Evolutionary conservation across 2,797 vertebrate genomes (phyloP), one percentile per base, ranked within the genome.

Genomic region (Muraenolepis orangiensis): DNA sequence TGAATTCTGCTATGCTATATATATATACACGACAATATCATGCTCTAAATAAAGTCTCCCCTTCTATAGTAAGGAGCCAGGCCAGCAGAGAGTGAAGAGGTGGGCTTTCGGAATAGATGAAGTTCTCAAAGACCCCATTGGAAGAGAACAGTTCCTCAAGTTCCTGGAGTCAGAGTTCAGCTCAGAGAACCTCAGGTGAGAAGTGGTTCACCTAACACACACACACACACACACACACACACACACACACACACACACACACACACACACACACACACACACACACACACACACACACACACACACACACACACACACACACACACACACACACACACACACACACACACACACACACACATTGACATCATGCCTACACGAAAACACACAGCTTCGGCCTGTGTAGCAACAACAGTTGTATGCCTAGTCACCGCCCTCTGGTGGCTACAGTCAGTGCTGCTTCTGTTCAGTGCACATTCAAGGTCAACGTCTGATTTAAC

Each of bases 131-230:
- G 97, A 99, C 82, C 95, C 95, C 0, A 95, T 97, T 34, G 97
- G 97, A 70, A 94, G 96, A 92, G 97, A 98, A 77, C 97, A 98
- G 88, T 98, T 99, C 89, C 96, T 98, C 76, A 98, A 98, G 91
- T 99, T 97, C 90, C 91, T 99, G 84, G 96, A 99, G 85, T 99
- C 97, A 61, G 97, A 99, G 91, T 99, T 99, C 93, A 99, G 97
- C 92, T 99, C 97, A 73, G 97, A 99, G 94, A 99, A 99, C 85
- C 93, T 99, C 90, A 96, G 91, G 91, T 92, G 82, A n/a, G 40
- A 1, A 57, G 57, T 61, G 57, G 7, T 61, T 23, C 7, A 26
- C 0, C 51, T 8, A 23, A 26, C 18, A n/a, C 46, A 16, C 14
- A 42, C 40, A 42, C 13, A 51, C 46, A 51, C 46, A 51, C 46